Base-by-base conservation (phyloP, 1,140 invertebrate species). In the Drosophila simulans region DNA sequence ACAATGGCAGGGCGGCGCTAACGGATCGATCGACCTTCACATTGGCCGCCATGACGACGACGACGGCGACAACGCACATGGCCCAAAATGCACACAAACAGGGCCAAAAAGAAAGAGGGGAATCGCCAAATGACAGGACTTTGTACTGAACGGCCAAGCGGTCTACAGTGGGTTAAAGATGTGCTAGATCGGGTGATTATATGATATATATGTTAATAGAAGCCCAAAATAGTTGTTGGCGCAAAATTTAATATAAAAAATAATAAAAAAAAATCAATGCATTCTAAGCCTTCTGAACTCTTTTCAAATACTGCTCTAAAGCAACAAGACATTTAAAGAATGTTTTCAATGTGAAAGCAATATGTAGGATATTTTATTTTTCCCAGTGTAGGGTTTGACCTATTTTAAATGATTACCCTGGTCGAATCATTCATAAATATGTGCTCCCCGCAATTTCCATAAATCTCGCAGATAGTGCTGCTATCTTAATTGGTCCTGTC, bases 21-120 rank as follows among this genome's bases (percentile, higher is more conserved):
- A 74, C 39, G 65, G 66, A 88, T 88, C 83, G 83, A 88, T 88
- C 57, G 83, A 43, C 83, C 83, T 88, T 88, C 83, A 88, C 83
- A 88, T 88, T 88, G 83, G 84, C 83, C 83, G 71, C 55, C 63
- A 83, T 79, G 71, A 52, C 79, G 70, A 75, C 80, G 35, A 34
- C 42, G 31, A 49, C 63, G 35, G 40, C 62, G 54, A 66, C 78
- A 70, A 73, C 78, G 69, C 80, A 78, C 63, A 74, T 83, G 74
- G 80, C 79, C 80, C 57, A 57, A 74, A 71, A 72, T 71, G 75
- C 66, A 70, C 68, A 53, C 58, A 46, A 65, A 37, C 49, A 45
- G 20, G 27, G 35, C 39, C 42, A 15, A 52, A 51, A 35, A 72
- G 17, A 39, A 37, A 52, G 7, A 10, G 15, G 42, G 42, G 20